Evolutionary conservation across 2,797 vertebrate genomes (phyloP).

Genomic region (Anolis apletophallus): DNA sequence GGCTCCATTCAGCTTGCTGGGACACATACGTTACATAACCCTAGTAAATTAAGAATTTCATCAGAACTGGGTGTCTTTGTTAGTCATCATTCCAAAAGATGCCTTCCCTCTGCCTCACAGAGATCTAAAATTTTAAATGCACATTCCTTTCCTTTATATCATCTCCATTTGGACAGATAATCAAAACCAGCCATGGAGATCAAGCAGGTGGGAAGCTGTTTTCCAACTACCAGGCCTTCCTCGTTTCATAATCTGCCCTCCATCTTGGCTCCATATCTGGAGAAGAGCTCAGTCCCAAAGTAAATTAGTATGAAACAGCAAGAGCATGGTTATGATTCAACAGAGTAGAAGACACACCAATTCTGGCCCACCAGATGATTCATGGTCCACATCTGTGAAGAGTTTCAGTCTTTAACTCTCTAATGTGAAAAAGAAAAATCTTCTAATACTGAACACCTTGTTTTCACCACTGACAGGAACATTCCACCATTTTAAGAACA

Average conservation of each 20-base stretch:
- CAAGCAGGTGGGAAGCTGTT: constrained; percentile 4
- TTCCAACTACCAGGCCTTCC: neutral
- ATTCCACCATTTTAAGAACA: neutral
- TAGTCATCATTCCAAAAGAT: neutral
- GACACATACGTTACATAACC: neutral
- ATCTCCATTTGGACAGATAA: constrained; percentile 14
- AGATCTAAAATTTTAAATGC: neutral
- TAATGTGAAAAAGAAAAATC: no score
- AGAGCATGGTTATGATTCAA: neutral
- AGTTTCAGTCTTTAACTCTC: neutral
- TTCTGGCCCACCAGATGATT: neutral
- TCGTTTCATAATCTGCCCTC: neutral
- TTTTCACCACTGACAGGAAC: neutral
- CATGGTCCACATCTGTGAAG: neutral
- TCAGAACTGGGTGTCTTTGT: neutral
- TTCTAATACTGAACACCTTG: neutral
- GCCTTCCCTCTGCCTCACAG: neutral
- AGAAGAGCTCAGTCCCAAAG: neutral
- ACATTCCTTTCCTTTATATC: constrained; percentile 24
- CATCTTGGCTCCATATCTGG: neutral
- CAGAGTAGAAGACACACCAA: neutral
- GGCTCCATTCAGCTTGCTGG: neutral
- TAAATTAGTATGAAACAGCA: neutral
- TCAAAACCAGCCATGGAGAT: constrained; percentile 3
- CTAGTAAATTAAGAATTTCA: neutral